phyloP scores from a whole-genome alignment of 2,113 vertebrate genomes.

The Gorsachius goisagi region DNA sequence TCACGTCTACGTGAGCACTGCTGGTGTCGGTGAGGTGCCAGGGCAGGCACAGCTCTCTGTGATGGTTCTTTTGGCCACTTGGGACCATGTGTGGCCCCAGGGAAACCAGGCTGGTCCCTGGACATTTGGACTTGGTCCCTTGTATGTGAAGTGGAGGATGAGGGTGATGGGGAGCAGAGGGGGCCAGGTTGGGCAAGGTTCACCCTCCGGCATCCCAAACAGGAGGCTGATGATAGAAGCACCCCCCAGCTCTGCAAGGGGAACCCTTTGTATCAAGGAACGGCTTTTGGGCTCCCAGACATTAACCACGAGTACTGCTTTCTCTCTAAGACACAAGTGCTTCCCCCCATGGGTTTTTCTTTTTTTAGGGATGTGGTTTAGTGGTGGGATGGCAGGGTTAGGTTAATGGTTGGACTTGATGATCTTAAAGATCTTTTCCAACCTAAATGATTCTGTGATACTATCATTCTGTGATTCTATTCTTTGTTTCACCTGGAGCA shows the following conservation, averaged over 20 bases:
- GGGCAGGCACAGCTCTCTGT: background rate
- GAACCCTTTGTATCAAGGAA: accelerated
- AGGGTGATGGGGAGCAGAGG: too few species aligned
- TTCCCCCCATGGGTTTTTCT: background rate
- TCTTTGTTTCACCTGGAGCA: background rate
- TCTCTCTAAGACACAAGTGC: background rate
- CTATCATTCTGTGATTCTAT: too few species aligned
- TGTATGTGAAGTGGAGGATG: background rate
- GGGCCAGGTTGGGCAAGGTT: background rate
- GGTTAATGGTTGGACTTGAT: too few species aligned
- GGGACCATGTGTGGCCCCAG: background rate
- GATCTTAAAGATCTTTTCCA: too few species aligned
- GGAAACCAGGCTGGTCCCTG: background rate
- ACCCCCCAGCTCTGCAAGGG: background rate
- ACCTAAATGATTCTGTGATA: too few species aligned
- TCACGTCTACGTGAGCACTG: accelerated
- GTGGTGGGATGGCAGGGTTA: too few species aligned
- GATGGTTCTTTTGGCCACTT: accelerated
- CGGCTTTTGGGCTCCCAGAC: background rate
- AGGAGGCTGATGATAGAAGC: background rate
- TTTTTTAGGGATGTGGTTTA: too few species aligned
- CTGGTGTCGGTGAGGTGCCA: background rate
- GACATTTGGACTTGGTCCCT: accelerated
- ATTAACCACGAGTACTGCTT: background rate
- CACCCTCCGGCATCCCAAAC: background rate